Conservation (phyloP, 1,140 invertebrate genomes). For the Meteorus sp. region DNA sequence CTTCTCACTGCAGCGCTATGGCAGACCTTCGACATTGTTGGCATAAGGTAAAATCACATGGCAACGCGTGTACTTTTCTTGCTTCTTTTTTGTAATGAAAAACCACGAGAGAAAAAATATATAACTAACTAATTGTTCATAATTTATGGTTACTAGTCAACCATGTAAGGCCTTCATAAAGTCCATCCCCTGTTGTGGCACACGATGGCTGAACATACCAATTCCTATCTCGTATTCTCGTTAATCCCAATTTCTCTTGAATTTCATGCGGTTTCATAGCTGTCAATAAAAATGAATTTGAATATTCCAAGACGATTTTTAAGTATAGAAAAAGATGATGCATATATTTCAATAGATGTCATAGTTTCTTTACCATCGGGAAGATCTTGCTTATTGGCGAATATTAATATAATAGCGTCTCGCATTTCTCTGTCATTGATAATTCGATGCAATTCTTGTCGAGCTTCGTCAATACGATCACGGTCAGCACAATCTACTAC, state of each 20-base stretch:
- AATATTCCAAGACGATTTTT: too few species aligned
- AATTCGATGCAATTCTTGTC: constrained; percentile 94
- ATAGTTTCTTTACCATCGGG: too few species aligned
- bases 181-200: constrained; percentile 93
- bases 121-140: constrained; percentile 63
- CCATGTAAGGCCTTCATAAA: constrained; percentile 98
- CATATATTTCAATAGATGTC: too few species aligned
- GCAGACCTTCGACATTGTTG: constrained; percentile 29
- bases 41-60: constrained; percentile 41
- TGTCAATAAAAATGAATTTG: too few species aligned
- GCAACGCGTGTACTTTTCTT: constrained; percentile 41
- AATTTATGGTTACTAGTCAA: constrained; percentile 93
- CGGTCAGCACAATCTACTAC: constrained; percentile 97
- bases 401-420: constrained; percentile 94
- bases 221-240: constrained; percentile 83
- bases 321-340: too few species aligned
- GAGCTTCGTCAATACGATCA: constrained; percentile 92
- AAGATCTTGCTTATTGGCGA: constrained; percentile 99
- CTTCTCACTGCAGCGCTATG: constrained; percentile 6
- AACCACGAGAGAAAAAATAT: constrained; percentile 37
- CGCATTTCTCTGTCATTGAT: constrained; percentile 92
- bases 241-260: constrained; percentile 91
- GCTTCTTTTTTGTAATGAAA: constrained; percentile 28
- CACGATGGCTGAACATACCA: constrained; percentile 97
- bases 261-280: constrained; percentile 96